A percentile compares a stretch with the other conserved stretches of the same genome.
phyloP scores from a whole-genome alignment of 2,113 vertebrate genomes.

The Bos taurus region DNA sequence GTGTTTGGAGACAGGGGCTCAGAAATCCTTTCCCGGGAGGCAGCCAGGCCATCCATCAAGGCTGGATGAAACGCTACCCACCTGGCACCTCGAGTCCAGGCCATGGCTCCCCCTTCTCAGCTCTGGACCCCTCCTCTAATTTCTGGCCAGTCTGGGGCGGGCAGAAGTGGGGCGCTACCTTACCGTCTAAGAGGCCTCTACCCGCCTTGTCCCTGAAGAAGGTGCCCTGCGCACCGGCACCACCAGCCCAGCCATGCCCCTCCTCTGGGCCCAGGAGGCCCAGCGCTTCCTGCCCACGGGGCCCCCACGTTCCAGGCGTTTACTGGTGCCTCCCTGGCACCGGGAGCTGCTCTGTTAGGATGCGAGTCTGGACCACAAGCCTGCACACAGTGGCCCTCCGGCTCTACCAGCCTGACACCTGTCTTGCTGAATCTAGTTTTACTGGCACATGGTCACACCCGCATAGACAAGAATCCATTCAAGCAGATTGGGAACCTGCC shows the following conservation, averaged over 20 bases:
- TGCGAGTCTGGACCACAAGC: not conserved
- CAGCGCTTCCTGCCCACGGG: not conserved
- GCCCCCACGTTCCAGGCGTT: not conserved
- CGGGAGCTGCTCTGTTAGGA: not conserved
- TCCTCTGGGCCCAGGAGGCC: not conserved
- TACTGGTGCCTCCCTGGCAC: not conserved
- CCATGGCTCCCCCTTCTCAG: not conserved
- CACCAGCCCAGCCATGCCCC: not conserved
- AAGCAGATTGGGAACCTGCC: accelerated
- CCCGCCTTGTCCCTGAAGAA: not conserved
- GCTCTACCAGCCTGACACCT: not conserved
- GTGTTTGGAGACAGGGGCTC: not conserved
- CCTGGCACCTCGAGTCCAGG: not conserved
- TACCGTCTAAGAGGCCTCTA: not conserved
- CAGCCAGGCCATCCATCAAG: not conserved
- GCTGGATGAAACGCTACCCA: not conserved
- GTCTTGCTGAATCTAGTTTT: not conserved
- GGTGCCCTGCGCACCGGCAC: not conserved
- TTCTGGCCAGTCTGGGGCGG: not conserved
- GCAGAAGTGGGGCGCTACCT: not conserved
- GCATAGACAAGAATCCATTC: not conserved
- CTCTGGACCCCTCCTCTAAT: not conserved
- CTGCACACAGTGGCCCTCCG: not conserved
- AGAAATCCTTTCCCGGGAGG: not conserved
- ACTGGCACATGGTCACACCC: not conserved